These are phyloP conservation scores for Eristalis pertinax DNA, from an alignment of 2,888 invertebrate species.

Conservation along the genomic window DNA sequence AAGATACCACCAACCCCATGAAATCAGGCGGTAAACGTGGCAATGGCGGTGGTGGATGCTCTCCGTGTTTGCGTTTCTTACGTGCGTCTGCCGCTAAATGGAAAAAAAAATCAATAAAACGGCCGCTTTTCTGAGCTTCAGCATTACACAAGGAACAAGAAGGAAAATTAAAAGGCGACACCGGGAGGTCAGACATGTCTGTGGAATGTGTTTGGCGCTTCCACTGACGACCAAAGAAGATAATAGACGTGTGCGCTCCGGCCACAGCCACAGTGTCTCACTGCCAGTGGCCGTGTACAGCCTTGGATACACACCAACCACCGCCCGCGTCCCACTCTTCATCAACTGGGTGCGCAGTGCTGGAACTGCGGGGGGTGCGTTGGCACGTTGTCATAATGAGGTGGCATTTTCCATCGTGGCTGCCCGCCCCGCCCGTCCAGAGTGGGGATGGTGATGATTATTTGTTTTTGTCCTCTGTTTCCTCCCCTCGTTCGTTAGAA, in stretches of 20 bases:
- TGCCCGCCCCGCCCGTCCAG: neutral
- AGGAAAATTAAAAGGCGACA: neutral
- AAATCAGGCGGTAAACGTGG: no score
- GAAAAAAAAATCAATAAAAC: neutral
- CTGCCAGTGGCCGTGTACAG: neutral
- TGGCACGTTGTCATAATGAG: neutral
- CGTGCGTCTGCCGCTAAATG: neutral
- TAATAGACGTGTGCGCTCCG: neutral
- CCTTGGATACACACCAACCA: neutral
- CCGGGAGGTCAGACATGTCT: conserved; percentile 34
- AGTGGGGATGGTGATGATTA: conserved; percentile 23
- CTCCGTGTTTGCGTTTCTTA: neutral
- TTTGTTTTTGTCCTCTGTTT: conserved; percentile 24
- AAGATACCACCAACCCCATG: neutral
- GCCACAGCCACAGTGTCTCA: neutral
- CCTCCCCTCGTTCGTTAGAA: neutral
- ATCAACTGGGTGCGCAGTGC: neutral
- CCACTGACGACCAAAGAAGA: conserved; percentile 22
- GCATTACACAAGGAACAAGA: neutral
- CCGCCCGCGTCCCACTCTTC: no score
- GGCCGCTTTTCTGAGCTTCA: neutral
- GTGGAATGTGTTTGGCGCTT: conserved; percentile 46
- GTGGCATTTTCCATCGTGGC: neutral
- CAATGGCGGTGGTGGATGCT: neutral
- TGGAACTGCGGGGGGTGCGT: neutral